Conservation (phyloP, 2,113 vertebrate species). For the Anser cygnoides region DNA sequence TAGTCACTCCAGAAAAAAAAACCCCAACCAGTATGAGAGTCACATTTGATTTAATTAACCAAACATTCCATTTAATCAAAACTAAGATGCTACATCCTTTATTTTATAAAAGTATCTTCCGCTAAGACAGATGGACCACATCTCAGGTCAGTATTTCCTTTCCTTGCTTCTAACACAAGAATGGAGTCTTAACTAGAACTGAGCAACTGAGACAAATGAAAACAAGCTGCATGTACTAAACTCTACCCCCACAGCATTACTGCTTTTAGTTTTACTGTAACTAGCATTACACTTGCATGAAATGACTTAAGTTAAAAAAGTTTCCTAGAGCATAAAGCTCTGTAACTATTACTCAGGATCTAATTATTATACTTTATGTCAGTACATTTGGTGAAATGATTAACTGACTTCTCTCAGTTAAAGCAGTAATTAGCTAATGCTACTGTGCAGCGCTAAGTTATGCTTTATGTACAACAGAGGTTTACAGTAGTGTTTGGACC, state of each 20-base stretch:
- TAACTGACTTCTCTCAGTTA: neutral
- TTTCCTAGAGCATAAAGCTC: neutral
- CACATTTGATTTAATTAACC: neutral
- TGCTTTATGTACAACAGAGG: neutral
- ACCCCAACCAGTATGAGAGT: neutral
- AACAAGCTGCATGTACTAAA: neutral
- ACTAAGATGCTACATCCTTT: neutral
- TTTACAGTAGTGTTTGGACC: neutral
- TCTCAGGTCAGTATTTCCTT: neutral
- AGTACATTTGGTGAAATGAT: neutral
- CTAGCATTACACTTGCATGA: neutral
- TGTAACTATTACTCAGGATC: neutral
- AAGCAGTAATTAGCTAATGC: neutral
- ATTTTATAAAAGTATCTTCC: neutral
- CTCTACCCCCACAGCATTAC: neutral
- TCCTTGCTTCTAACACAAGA: neutral
- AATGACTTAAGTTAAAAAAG: neutral
- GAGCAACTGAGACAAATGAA: neutral
- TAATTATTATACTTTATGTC: neutral
- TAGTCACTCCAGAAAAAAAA: neutral
- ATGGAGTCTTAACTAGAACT: neutral
- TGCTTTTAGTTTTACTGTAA: neutral
- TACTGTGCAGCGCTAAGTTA: neutral
- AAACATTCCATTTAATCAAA: neutral
- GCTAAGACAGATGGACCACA: neutral